phyloP scores from a whole-genome alignment of 2,113 vertebrate genomes.

The Lagopus leucura region DNA sequence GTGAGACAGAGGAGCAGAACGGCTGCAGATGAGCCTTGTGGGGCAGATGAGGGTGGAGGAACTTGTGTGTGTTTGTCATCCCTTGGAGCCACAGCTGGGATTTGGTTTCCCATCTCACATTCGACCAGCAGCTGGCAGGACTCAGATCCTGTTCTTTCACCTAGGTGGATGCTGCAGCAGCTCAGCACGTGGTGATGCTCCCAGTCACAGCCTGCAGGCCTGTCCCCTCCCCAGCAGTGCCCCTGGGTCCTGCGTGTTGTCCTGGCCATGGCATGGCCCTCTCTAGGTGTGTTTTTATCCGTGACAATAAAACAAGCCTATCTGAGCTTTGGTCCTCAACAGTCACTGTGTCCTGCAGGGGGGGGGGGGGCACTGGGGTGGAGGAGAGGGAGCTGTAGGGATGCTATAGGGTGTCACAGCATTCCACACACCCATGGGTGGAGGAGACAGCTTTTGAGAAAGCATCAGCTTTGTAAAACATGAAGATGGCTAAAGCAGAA shows the following conservation, averaged over 20 bases:
- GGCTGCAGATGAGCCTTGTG: neutral
- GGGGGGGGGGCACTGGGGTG: too few relatives aligned
- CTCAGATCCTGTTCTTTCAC: neutral
- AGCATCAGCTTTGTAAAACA: neutral
- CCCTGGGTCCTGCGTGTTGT: neutral
- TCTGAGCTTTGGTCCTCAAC: neutral
- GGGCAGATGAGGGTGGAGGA: neutral
- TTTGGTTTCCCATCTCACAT: neutral
- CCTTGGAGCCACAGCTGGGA: neutral
- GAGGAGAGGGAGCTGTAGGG: neutral
- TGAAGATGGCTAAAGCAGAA: neutral
- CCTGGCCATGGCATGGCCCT: neutral
- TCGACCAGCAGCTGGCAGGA: neutral
- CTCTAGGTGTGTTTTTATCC: neutral
- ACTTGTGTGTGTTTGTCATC: neutral
- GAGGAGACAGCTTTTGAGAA: neutral
- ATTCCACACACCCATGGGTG: neutral
- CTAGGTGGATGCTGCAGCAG: neutral
- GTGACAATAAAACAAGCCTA: conserved; percentile 13
- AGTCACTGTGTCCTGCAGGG: neutral
- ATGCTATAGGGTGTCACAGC: accelerated
- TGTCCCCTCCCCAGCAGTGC: neutral
- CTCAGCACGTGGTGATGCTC: neutral
- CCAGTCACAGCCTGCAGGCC: neutral
- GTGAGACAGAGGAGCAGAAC: neutral